Conservation (phyloP, 2,888 invertebrate species). For the Synergus gifuensis region DNA sequence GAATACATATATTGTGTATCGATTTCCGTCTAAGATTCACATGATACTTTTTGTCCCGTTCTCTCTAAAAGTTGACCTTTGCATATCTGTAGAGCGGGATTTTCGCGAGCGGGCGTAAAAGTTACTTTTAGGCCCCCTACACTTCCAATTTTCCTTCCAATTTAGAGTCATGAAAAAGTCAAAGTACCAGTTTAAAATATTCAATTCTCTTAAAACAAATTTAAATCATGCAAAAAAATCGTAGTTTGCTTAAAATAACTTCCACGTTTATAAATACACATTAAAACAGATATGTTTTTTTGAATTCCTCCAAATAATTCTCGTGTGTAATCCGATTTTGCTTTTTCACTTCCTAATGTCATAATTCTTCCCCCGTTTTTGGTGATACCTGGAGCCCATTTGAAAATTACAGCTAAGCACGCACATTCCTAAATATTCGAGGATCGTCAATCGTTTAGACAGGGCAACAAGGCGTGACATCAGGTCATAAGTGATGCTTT, state of each 20-base stretch:
- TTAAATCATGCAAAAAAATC: too few species aligned
- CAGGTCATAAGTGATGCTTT: constrained; percentile 54
- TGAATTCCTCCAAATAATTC: not conserved
- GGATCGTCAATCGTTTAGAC: constrained; percentile 52
- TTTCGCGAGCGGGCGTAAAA: too few species aligned
- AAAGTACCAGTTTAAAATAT: too few species aligned
- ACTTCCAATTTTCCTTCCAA: too few species aligned
- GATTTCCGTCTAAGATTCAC: too few species aligned
- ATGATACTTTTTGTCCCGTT: too few species aligned
- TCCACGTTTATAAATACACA: not conserved
- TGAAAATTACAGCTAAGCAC: not conserved
- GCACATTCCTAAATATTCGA: constrained; percentile 42
- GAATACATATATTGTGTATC: too few species aligned
- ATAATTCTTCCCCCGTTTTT: not conserved
- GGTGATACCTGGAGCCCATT: not conserved
- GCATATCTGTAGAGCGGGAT: too few species aligned
- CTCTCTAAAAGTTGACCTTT: too few species aligned
- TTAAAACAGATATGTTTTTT: not conserved
- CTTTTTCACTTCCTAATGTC: not conserved
- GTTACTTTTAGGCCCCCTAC: too few species aligned
- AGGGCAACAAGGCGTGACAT: constrained; percentile 52
- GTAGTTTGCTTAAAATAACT: not conserved
- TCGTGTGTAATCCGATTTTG: not conserved
- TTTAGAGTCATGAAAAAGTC: too few species aligned
- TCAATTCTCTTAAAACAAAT: too few species aligned